phyloP scores from a whole-genome alignment of 92 coral and sea anemone species.

The Epizoanthus illoricatus region DNA sequence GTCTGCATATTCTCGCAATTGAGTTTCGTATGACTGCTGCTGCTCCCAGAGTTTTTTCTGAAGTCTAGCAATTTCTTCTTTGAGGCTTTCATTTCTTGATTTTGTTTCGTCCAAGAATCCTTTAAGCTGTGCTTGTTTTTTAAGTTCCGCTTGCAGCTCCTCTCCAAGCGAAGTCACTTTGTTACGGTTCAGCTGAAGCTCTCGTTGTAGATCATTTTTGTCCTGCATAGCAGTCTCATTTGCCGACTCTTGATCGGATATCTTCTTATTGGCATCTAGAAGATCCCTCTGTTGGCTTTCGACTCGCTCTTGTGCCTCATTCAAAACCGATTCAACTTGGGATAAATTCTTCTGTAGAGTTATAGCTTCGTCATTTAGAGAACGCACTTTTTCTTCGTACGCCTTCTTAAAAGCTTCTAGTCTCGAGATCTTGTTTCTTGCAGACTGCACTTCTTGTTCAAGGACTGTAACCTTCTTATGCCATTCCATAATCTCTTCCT shows the following conservation, averaged over 20 bases:
- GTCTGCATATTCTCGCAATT: slow-evolving; percentile 66
- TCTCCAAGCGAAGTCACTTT: slow-evolving; percentile 77
- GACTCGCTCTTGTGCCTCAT: slow-evolving; percentile 65
- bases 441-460: slow-evolving; percentile 83
- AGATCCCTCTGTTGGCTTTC: slow-evolving; percentile 81
- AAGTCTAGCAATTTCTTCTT: slow-evolving; percentile 83
- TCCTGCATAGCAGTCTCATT: slow-evolving; percentile 72
- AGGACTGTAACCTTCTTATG: slow-evolving; percentile 88
- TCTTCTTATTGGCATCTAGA: slow-evolving; percentile 81
- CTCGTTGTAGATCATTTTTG: slow-evolving; percentile 79
- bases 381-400: slow-evolving; percentile 80
- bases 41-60: slow-evolving; percentile 78
- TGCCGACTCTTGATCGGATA: slow-evolving; percentile 83
- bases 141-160: slow-evolving; percentile 82
- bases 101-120: slow-evolving; percentile 82
- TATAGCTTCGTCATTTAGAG: slow-evolving; percentile 73
- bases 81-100: slow-evolving; percentile 81
- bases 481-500: slow-evolving; percentile 90
- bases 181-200: slow-evolving; percentile 65
- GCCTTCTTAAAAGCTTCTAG: slow-evolving; percentile 93
- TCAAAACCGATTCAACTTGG: slow-evolving; percentile 62
- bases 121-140: slow-evolving; percentile 83
- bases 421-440: slow-evolving; percentile 79
- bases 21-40: slow-evolving; percentile 69
- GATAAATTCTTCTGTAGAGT: slow-evolving; percentile 73